These are phyloP conservation scores for Paraescarpia echinospica DNA, from an alignment of 1,140 invertebrate genomes.

Conservation along the genomic window DNA sequence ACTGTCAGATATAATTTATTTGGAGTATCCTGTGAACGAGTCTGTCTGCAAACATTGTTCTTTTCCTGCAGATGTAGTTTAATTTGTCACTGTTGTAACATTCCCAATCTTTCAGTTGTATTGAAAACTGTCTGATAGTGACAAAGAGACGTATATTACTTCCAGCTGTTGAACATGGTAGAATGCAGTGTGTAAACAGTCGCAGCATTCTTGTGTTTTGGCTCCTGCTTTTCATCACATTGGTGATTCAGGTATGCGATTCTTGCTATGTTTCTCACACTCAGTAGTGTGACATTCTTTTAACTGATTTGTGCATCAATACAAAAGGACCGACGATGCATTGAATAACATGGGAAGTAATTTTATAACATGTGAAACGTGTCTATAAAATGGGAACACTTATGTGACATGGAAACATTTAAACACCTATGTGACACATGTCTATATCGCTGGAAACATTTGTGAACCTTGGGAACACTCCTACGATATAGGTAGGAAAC, in stretches of 20 bases:
- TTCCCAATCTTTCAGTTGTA: not conserved
- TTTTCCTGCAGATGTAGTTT: not conserved
- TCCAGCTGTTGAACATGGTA: not conserved
- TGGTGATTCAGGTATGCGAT: not conserved
- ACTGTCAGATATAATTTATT: not conserved
- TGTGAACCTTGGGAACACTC: not conserved
- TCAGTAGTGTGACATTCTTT: not conserved
- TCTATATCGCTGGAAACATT: not conserved
- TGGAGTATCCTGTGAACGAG: not conserved
- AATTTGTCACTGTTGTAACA: not conserved
- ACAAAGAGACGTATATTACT: not conserved
- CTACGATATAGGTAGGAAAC: not conserved
- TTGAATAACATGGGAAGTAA: not conserved
- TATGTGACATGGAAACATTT: not conserved
- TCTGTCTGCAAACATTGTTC: not conserved
- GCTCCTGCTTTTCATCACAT: not conserved
- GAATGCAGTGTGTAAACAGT: not conserved
- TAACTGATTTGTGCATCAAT: not conserved
- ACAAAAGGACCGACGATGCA: not conserved
- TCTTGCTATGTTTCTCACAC: not conserved
- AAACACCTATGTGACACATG: not conserved
- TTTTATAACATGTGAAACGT: not conserved
- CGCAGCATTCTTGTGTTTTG: not conserved
- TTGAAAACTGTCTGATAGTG: not conserved
- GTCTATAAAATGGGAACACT: not conserved